Evolutionary conservation across 2,797 vertebrate genomes (phyloP), one percentile per base, ranked within the genome.

Genomic region (Aphelocoma californica): DNA sequence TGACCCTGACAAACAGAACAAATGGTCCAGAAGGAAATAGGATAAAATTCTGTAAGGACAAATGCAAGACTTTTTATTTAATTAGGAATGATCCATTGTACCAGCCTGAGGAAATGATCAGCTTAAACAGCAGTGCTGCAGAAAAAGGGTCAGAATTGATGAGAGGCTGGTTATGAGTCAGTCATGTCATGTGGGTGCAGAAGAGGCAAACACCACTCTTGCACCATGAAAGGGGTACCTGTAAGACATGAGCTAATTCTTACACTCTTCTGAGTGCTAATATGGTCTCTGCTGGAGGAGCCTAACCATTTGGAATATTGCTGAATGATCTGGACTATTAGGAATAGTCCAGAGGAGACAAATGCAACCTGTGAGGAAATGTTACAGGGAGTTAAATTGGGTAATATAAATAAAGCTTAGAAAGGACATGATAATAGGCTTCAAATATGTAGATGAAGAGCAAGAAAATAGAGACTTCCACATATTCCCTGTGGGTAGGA

Each of bases 91-190:
- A 91, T 91, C 58, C 0, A 0, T 51, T 91, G 58, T 78, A 72
- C 24, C 72, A 90, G 31, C 25, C 29, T 21, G 34, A 83, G 75
- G 80, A 91, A 90, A 44, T 29, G 6, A 61, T 26, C 62, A 32
- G 50, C 53, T 87, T 85, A 28, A 95, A 42, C n/a, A 89, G 54
- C 57, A 71, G 16, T n/a, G 72, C 82, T 88, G 87, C 66, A 53
- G 61, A 31, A 90, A 80, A 87, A 57, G 25, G 40, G 54, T 78
- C 88, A 14, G 34, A 51, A 72, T 17, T 61, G 79, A 82, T 78
- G 0, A 0, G 65, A 54, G 31, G 38, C 38, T 58, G 48, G 29
- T 54, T 31, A 3, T 10, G 50, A 79, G 50, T 48, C 58, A 90
- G 0, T 20, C 6, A 1, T 6, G 72, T 61, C 72, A 53, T 0